These are phyloP conservation scores for Erinaceus europaeus DNA, from an alignment of 2,113 vertebrate genomes.

Conservation along the genomic window DNA sequence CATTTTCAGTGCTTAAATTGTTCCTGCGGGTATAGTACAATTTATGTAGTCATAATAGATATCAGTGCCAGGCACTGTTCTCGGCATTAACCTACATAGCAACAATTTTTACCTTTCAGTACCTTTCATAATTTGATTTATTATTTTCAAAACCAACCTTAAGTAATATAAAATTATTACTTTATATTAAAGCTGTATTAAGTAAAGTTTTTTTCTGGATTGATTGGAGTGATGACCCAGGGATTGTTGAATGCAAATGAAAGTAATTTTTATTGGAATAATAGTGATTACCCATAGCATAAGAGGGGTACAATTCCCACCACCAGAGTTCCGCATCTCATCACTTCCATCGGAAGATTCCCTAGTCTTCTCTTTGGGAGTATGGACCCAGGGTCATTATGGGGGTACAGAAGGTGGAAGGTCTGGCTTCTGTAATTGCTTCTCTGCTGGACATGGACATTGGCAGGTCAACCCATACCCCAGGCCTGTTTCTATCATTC, in stretches of 20 bases:
- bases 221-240: background rate
- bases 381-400: too few relatives aligned
- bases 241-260: conserved; percentile 14
- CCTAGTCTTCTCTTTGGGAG: too few relatives aligned
- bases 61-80: background rate
- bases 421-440: too few relatives aligned
- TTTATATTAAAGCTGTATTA: background rate
- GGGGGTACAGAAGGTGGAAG: too few relatives aligned
- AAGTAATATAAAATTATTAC: background rate
- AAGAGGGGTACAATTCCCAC: too few relatives aligned
- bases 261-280: background rate
- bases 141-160: conserved; percentile 14
- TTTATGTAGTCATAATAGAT: conserved; percentile 44
- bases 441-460: too few relatives aligned
- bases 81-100: background rate
- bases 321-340: too few relatives aligned
- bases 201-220: background rate
- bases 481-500: too few relatives aligned
- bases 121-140: conserved; percentile 14
- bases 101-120: background rate
- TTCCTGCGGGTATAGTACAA: conserved; percentile 16
- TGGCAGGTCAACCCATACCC: too few relatives aligned
- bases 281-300: too few relatives aligned
- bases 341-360: too few relatives aligned
- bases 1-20: conserved; percentile 24